These are phyloP conservation scores for Armadillidium nasatum DNA, from an alignment of 1,140 invertebrate genomes.

Conservation along the genomic window DNA sequence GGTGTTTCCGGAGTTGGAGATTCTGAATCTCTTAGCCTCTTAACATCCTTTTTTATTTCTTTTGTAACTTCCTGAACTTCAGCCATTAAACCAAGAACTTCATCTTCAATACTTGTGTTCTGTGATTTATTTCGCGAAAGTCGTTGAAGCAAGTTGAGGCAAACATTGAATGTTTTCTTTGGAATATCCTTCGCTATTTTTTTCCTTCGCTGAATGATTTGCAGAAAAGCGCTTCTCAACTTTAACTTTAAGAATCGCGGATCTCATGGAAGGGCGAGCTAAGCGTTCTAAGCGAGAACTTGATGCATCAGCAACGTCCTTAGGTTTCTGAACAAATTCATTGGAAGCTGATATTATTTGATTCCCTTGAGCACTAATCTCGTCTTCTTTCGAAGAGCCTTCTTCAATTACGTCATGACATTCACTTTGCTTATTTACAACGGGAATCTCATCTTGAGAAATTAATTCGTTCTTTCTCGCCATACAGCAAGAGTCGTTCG, in stretches of 20 bases:
- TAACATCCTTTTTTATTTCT: conserved; percentile 55
- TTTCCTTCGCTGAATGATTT: not conserved
- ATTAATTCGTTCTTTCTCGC: not conserved
- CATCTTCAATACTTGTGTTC: conserved; percentile 43
- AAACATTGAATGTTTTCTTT: not conserved
- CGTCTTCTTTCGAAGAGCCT: conserved; percentile 7
- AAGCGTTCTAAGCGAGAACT: conserved; percentile 31
- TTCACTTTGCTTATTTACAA: conserved; percentile 22
- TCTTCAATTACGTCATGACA: conserved; percentile 8
- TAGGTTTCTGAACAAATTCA: too few species aligned
- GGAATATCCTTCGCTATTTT: not conserved
- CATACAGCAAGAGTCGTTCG: conserved; percentile 21
- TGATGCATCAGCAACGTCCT: conserved; percentile 26
- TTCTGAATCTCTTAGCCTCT: conserved; percentile 48
- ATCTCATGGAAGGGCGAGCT: conserved; percentile 34
- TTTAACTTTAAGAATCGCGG: conserved; percentile 43
- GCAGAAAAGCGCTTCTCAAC: conserved; percentile 40
- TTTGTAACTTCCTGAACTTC: conserved; percentile 54
- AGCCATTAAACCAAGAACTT: conserved; percentile 52
- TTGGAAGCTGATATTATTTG: conserved; percentile 19
- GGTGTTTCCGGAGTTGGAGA: conserved; percentile 42
- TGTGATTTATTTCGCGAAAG: not conserved
- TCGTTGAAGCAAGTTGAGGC: not conserved
- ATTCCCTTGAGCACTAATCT: conserved; percentile 4
- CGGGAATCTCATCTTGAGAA: not conserved